Base-by-base conservation (phyloP, 2,113 vertebrate species). In the Muntiacus reevesi region DNA sequence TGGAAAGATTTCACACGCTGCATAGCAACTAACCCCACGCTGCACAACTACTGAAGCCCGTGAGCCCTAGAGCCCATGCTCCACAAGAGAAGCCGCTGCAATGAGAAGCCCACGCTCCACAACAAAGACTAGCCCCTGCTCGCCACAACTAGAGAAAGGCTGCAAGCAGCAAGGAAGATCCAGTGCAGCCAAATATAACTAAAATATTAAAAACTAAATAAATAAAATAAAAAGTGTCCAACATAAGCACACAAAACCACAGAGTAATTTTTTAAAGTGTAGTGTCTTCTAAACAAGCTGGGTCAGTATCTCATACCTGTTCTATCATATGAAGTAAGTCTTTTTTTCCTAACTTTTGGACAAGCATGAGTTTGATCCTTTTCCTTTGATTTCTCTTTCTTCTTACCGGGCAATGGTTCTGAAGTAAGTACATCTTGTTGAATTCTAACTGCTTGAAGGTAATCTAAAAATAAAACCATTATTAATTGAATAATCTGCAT, bases 391-490 rank as follows among this genome's bases (percentile, higher is more conserved):
- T 59, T 95, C 88, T 45, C 90, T 92, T 89, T 87, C n/a, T 92
- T 54, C 47, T 97, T 97, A 21, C 3, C 64, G 6, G 52, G 82
- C 85, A 45, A 45, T 71, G 60, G 59, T 50, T 98, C 47, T 90
- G 79, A 45, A 89, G 17, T 15, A 47, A 54, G 21, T 74, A 33
- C 43, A 50, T 5, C 36, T 96, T 81, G 78, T 71, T 89, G 91
- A 91, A 7, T 57, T 79, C 85, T 78, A 81, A 0, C 50, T 64
- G 79, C 78, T 78, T 93, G 79, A 55, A 87, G 10, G 86, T 91
- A 96, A 96, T 78, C 97, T 98, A 91, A 43, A 98, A 98, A 87
- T 12, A 60, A 95, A 95, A 64, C 13, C 79, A 43, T 64, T 43
- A 67, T 59, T 83, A 93, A 89, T 11, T 50, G 30, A 92, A 64